A percentile compares a stretch with the other conserved stretches of the same genome.
These are phyloP conservation scores for Pangasius sanitwongsei DNA, from an alignment of 2,797 vertebrate genomes.

Conservation along the genomic window DNA sequence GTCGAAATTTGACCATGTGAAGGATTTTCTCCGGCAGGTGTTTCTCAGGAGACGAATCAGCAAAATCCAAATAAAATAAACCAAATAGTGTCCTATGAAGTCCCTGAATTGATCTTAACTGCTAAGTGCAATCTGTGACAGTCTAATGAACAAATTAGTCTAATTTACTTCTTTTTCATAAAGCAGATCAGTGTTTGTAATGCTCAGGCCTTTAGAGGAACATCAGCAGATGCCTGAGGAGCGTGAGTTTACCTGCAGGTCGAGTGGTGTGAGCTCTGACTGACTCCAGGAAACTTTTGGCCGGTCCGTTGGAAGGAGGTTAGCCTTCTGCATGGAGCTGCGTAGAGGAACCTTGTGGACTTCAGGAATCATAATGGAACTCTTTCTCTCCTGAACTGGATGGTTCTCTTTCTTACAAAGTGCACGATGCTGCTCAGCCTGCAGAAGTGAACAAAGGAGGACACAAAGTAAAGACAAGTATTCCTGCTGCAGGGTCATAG, in stretches of 20 bases:
- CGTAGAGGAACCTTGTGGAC: conserved; percentile 40
- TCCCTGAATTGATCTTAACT: background rate
- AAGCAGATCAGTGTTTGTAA: background rate
- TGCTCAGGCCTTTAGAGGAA: background rate
- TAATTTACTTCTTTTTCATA: background rate
- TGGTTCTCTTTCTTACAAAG: conserved; percentile 44
- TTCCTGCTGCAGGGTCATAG: background rate
- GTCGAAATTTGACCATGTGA: background rate
- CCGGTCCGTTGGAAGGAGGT: conserved; percentile 26
- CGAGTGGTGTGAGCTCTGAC: conserved; percentile 54
- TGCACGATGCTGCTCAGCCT: conserved; percentile 43
- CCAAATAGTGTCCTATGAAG: background rate
- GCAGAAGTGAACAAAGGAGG: background rate
- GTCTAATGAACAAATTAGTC: background rate
- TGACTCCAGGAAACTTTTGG: conserved; percentile 58
- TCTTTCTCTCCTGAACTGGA: conserved; percentile 39
- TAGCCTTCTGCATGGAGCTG: conserved; percentile 48
- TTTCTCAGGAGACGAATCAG: background rate
- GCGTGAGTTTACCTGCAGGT: conserved; percentile 48
- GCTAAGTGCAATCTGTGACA: background rate
- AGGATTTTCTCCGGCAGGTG: background rate
- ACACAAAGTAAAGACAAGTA: background rate
- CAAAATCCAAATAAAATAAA: background rate
- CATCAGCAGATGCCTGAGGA: background rate
- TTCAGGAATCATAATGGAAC: conserved; percentile 46